phyloP scores from a whole-genome alignment of 2,797 vertebrate genomes.

The Coranthus polyacanthus region DNA sequence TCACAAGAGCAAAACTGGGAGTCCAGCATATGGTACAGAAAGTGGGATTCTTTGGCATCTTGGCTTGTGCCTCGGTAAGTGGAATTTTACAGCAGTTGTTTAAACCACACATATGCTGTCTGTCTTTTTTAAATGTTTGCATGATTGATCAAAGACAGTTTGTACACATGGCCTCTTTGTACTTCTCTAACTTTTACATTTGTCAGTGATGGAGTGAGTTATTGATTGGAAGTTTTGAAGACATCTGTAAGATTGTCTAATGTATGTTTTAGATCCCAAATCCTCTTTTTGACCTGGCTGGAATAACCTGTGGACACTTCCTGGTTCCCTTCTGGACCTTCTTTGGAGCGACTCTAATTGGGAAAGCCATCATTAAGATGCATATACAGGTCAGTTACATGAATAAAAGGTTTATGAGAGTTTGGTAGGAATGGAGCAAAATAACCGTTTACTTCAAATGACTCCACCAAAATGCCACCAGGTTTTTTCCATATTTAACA shows the following conservation, averaged over 20 bases:
- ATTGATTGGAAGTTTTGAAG: neutral
- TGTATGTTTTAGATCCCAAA: conserved; percentile 92
- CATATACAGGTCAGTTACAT: conserved; percentile 93
- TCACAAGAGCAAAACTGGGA: conserved; percentile 93
- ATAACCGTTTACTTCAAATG: neutral
- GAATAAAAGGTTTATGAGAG: no score
- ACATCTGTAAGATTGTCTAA: neutral
- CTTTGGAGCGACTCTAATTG: conserved; percentile 98
- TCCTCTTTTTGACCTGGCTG: conserved; percentile 97
- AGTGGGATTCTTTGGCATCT: conserved; percentile 98
- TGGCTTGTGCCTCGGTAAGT: conserved; percentile 93
- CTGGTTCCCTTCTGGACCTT: conserved; percentile 99
- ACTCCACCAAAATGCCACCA: neutral
- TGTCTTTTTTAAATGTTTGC: neutral
- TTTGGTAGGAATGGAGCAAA: no score
- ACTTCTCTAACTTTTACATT: neutral
- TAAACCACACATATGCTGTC: no score
- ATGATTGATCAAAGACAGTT: neutral
- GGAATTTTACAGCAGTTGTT: no score
- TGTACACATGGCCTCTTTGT: neutral
- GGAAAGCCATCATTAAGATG: conserved; percentile 99
- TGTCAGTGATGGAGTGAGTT: neutral
- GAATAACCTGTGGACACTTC: conserved; percentile 98
- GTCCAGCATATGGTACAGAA: conserved; percentile 98
- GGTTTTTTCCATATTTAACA: conserved; percentile 17